Conservation (phyloP, 1,140 invertebrate genomes). For the Penaeus chinensis region DNA sequence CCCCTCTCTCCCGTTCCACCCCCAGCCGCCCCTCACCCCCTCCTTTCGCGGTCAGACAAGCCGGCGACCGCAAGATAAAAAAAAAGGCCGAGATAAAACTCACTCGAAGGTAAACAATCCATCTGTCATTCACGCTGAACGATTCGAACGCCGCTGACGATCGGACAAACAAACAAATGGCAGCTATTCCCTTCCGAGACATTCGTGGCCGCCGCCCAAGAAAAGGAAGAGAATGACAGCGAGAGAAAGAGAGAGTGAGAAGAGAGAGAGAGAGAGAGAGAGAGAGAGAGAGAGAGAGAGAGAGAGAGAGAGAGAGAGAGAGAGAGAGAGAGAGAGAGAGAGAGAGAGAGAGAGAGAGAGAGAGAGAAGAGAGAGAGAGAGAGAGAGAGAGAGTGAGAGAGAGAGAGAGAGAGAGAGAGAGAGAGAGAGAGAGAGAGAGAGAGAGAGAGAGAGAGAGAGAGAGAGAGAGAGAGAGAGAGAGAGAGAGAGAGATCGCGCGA, state of each 20-base stretch:
- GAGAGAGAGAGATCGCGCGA: neutral
- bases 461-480: slow-evolving; percentile 27
- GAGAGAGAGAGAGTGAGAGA: neutral
- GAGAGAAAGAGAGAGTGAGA: slow-evolving; percentile 12
- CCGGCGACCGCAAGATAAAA: too few relatives aligned
- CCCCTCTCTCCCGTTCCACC: too few relatives aligned
- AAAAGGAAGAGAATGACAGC: neutral
- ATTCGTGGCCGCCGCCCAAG: neutral
- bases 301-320: neutral
- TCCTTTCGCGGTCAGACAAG: too few relatives aligned
- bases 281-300: neutral
- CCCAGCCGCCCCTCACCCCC: too few relatives aligned
- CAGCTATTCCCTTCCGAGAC: too few relatives aligned
- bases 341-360: neutral
- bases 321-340: neutral
- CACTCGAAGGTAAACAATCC: too few relatives aligned
- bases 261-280: neutral
- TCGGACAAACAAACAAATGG: too few relatives aligned
- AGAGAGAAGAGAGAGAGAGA: neutral
- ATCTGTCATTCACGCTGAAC: too few relatives aligned
- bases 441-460: slow-evolving; percentile 27
- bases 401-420: slow-evolving; percentile 14
- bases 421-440: neutral
- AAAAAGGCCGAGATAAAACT: too few relatives aligned
- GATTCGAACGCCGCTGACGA: too few relatives aligned